Percentiles rank a stretch among this genome's conserved stretches.
Conservation (phyloP, 2,113 vertebrate species). For the Clupea harengus region DNA sequence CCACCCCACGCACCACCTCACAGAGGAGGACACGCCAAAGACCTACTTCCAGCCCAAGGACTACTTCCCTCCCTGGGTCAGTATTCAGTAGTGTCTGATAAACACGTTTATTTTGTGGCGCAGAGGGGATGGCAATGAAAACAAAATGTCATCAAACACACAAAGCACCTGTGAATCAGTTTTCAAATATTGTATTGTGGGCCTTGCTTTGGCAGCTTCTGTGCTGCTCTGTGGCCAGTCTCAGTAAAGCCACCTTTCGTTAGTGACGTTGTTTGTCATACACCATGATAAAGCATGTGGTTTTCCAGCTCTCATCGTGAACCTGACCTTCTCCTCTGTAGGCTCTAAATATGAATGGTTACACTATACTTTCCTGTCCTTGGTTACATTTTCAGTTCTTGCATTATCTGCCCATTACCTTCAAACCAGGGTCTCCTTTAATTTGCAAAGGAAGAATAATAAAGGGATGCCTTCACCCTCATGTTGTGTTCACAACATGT, state of each 20-base stretch:
- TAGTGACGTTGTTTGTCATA: no score
- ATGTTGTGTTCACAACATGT: no score
- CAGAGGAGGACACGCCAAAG: slow-evolving; percentile 39
- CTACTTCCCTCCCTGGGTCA: slow-evolving; percentile 89
- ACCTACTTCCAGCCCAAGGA: slow-evolving; percentile 84
- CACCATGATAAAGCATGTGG: neutral
- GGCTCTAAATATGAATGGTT: no score
- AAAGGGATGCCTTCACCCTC: neutral
- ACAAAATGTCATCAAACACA: neutral
- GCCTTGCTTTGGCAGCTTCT: no score
- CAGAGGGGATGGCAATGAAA: no score
- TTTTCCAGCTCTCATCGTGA: neutral
- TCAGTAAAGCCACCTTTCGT: no score
- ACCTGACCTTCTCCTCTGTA: neutral
- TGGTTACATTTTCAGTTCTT: neutral
- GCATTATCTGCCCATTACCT: no score
- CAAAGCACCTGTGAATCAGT: neutral
- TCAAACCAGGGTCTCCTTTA: neutral
- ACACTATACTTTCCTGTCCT: no score
- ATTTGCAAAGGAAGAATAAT: neutral
- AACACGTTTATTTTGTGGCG: neutral
- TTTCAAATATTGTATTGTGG: no score
- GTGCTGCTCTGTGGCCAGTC: no score
- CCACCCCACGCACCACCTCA: slow-evolving; percentile 62
- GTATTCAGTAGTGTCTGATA: slow-evolving; percentile 33